Evolutionary conservation across 2,888 invertebrate genomes (phyloP), one percentile per base, ranked within the genome.

Genomic region (Eupeodes latifasciatus): DNA sequence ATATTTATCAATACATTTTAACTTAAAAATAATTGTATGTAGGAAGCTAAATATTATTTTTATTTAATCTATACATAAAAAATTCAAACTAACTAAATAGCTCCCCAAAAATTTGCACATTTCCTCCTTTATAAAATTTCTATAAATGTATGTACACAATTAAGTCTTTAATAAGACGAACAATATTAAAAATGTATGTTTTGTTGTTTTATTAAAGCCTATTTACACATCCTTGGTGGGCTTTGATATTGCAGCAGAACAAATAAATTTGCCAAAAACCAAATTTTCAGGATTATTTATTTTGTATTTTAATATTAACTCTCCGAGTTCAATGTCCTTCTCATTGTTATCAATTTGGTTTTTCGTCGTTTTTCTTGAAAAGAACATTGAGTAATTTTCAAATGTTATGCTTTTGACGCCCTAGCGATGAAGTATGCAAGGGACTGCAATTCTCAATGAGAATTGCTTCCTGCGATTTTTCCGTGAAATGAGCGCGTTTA

Each of bases 371-470:
- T 75, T 89, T 84, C 71, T 80, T 82, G 82, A 82, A 84, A 88
- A 69, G 71, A 74, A 90, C 90, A 90, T 90, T 91, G 90, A 90
- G 89, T 91, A 91, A 91, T 91, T 90, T 90, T 92, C 90, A 93
- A 87, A 93, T 92, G 74, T 91, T 91, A 49, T 92, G 92, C 77
- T 93, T 93, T 87, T 92, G 92, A 27, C 93, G 90, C 5, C 93
- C 93, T 51, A 93, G 86, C 5, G 93, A 93, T 5, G 93, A 91
- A 53, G 93, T 93, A 44, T 93, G 93, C 77, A 92, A 85, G 51
- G 92, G 92, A 67, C 88, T 91, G 85, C 92, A 92, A 85, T 91
- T 92, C 89, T 93, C 93, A 77, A 92, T 91, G 40, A 92, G 91
- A 74, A 91, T 82, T 5, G 88, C 89, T 61, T 83, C 84, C 10